Evolutionary conservation across 2,888 invertebrate species (phyloP), one percentile per base, ranked within the genome.

Genomic region (Nematopogon swammerdamellus): DNA sequence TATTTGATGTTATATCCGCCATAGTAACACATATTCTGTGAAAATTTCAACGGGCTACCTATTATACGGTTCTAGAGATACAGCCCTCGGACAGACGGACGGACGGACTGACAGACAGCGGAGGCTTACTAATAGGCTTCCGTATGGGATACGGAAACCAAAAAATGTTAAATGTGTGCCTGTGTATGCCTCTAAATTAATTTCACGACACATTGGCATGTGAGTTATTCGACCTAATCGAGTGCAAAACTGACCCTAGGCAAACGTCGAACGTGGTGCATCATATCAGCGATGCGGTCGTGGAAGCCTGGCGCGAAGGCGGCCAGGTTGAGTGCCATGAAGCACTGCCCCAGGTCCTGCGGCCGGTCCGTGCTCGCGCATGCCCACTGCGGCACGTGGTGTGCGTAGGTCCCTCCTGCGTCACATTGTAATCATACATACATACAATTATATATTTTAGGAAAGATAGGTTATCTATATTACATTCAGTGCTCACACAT

Each of bases 291-390:
- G 70, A 92, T 70, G 53, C 91, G 75, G 0, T 82, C 82, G 55
- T 84, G 80, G 57, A 91, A 89, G 0, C 85, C 86, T 0, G 85
- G 83, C 0, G 84, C 88, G 68, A 92, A 92, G 49, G 80, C 83
- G 16, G 81, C 70, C 0, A 91, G 91, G 72, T 92, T 80, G 14
- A 93, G 81, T 0, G 89, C 92, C 52, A 92, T 82, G 61, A 91
- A 93, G 53, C 88, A 87, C 53, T 92, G 92, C 0, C 92, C 91
- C 56, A 92, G 68, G 65, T 91, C 80, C 0, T 92, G 91, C 6
- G 76, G 66, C 1, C 64, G 65, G 6, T 77, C 63, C 1, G 79
- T 74, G 1, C 77, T 80, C 49, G 76, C 69, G 46, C 72, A 75
- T 1, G 69, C 68, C 92, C 92, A 92, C 54, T 80, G 75, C 18